phyloP scores from a whole-genome alignment of 2,888 invertebrate species.

The Eutolmus rufibarbis region DNA sequence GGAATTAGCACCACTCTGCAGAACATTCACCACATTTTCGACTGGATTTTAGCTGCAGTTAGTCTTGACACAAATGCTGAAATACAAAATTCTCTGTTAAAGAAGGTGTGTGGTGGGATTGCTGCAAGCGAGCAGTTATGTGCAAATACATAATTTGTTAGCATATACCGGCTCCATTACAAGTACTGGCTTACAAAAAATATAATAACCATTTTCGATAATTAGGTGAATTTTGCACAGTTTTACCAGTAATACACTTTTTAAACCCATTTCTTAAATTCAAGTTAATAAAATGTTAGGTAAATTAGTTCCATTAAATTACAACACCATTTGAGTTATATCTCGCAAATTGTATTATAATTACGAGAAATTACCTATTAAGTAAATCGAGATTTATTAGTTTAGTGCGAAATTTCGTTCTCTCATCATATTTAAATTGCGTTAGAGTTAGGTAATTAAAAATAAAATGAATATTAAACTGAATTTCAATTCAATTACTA shows the following conservation, averaged over 20 bases:
- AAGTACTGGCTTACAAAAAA: neutral
- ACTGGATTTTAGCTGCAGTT: neutral
- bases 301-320: neutral
- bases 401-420: neutral
- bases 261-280: neutral
- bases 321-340: neutral
- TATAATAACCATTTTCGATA: neutral
- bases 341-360: neutral
- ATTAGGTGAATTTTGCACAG: neutral
- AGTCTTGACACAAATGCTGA: slow-evolving; percentile 30
- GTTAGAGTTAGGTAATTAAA: neutral
- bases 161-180: neutral
- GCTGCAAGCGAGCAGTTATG: neutral
- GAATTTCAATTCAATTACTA: too few species aligned
- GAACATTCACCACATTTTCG: slow-evolving; percentile 8
- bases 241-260: too few species aligned
- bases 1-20: neutral
- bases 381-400: too few species aligned
- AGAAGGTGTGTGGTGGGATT: neutral
- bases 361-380: neutral
- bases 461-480: neutral
- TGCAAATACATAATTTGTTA: neutral
- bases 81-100: neutral
- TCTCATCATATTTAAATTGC: neutral
- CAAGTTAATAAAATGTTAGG: too few species aligned